phyloP scores from a whole-genome alignment of 2,888 invertebrate species.

The Volucella bombylans region DNA sequence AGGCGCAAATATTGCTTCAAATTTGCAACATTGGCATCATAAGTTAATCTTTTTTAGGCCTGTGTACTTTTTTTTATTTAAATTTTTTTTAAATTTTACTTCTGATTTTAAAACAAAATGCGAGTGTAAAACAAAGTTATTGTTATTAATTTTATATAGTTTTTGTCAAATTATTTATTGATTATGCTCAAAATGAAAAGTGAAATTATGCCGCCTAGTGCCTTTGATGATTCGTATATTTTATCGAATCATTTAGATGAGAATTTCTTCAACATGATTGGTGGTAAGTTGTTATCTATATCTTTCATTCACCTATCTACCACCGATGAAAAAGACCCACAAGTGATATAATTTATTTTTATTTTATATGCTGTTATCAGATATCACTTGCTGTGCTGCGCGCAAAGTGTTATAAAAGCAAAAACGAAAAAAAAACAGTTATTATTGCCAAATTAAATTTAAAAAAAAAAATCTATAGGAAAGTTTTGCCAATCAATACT shows the following conservation, averaged over 20 bases:
- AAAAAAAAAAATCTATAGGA: background rate
- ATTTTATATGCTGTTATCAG: constrained; percentile 21
- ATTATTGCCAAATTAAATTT: background rate
- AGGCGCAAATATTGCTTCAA: constrained; percentile 42
- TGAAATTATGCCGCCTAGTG: constrained; percentile 79
- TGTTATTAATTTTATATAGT: constrained; percentile 11
- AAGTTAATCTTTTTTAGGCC: constrained; percentile 6
- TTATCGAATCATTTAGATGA: constrained; percentile 79
- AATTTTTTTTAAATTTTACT: background rate
- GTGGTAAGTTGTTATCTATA: constrained; percentile 75
- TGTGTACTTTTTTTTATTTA: constrained; percentile 10
- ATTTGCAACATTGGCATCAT: constrained; percentile 28
- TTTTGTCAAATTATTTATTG: constrained; percentile 28
- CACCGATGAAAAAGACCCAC: constrained; percentile 20
- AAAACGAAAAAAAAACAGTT: constrained; percentile 4
- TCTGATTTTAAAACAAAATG: constrained; percentile 35
- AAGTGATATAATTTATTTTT: constrained; percentile 40
- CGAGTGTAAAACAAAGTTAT: constrained; percentile 36
- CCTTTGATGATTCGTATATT: constrained; percentile 80
- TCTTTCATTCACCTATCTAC: constrained; percentile 9
- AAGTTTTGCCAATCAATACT: background rate
- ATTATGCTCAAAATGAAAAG: constrained; percentile 82
- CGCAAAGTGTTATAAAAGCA: constrained; percentile 1
- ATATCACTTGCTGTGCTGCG: constrained; percentile 1
- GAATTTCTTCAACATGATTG: constrained; percentile 81